These are phyloP conservation scores for Halichoerus grypus DNA, from an alignment of 2,113 vertebrate species.

Conservation along the genomic window DNA sequence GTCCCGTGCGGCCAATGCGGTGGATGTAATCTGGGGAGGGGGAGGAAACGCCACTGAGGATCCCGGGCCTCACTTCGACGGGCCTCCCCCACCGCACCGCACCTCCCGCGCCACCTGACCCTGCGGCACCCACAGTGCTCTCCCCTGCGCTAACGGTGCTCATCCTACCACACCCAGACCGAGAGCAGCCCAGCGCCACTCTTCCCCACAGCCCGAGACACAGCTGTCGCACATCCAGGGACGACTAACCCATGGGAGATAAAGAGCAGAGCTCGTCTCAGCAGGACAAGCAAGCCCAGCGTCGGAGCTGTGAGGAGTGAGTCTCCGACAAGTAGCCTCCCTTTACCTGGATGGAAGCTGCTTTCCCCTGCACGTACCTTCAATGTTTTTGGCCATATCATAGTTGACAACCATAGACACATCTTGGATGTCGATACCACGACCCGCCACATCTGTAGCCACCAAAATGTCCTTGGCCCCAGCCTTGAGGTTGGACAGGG, in stretches of 20 bases:
- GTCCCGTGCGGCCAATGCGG: constrained; percentile 97
- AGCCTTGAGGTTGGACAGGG: constrained; percentile 97
- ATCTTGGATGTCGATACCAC: constrained; percentile 99
- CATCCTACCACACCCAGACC: neutral
- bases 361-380: constrained; percentile 89
- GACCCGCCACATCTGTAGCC: constrained; percentile 97
- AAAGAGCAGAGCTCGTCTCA: neutral
- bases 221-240: neutral
- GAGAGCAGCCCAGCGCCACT: neutral
- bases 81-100: neutral
- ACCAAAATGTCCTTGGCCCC: constrained; percentile 99
- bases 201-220: neutral
- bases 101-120: neutral
- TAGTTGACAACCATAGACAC: constrained; percentile 99
- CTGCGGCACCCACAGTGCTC: neutral
- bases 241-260: neutral
- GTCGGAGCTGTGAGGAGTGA: neutral
- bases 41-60: neutral
- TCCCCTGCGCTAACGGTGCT: neutral
- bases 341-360: neutral
- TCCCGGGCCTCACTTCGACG: neutral
- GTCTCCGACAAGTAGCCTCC: neutral
- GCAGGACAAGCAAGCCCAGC: neutral
- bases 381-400: constrained; percentile 99
- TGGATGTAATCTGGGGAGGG: constrained; percentile 95